phyloP scores from a whole-genome alignment of 2,113 vertebrate genomes.

The Thinocorus orbignyianus region DNA sequence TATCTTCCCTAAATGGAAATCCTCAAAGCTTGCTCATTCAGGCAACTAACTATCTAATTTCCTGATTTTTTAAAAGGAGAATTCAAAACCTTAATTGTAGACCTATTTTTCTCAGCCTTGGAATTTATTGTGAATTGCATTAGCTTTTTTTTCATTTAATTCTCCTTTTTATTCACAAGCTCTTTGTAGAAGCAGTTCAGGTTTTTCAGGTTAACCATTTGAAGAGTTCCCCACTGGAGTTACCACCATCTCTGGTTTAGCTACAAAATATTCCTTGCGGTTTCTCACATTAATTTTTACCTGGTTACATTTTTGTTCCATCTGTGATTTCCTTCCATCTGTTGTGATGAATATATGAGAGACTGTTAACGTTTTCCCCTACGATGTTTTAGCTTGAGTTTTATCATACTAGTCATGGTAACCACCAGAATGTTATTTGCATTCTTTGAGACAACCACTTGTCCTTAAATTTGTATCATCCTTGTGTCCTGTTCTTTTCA shows the following conservation, averaged over 20 bases:
- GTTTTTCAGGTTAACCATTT: not conserved
- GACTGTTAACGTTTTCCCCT: not conserved
- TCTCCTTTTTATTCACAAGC: not conserved
- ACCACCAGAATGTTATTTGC: not conserved
- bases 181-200: not conserved
- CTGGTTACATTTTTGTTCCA: not conserved
- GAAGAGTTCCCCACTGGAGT: not conserved
- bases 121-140: not conserved
- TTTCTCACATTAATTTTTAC: not conserved
- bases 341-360: not conserved
- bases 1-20: not conserved
- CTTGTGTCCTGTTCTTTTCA: not conserved
- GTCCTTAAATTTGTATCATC: not conserved
- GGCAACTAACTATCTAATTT: not conserved
- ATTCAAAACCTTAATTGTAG: not conserved
- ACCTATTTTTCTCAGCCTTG: not conserved
- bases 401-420: not conserved
- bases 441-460: not conserved
- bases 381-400: not conserved
- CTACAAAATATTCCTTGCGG: not conserved
- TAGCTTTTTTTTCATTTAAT: not conserved
- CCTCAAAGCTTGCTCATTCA: not conserved
- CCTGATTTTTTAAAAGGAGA: not conserved
- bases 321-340: not conserved
- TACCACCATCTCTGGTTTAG: not conserved